These are phyloP conservation scores for Nipponacmea schrenckii DNA, from an alignment of 2,888 invertebrate genomes.

Conservation along the genomic window DNA sequence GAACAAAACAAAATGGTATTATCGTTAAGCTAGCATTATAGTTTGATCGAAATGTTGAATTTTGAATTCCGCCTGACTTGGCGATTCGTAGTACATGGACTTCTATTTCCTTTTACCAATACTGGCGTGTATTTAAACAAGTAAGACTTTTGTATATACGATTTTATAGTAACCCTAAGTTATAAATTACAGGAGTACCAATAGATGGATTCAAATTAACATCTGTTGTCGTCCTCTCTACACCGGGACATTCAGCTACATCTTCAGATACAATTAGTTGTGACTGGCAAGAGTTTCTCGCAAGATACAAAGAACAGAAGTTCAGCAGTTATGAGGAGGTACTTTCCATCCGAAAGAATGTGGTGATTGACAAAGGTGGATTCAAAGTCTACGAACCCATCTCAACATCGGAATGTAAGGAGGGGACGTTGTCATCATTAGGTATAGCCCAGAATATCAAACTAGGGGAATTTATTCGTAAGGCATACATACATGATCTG, in stretches of 20 bases:
- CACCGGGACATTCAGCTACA: background rate
- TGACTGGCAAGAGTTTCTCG: background rate
- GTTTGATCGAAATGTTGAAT: too few species aligned
- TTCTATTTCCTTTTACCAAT: background rate
- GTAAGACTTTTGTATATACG: background rate
- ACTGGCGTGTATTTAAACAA: background rate
- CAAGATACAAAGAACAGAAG: background rate
- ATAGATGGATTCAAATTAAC: background rate
- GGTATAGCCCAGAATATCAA: conserved; percentile 16
- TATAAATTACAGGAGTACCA: background rate
- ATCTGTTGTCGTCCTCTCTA: background rate
- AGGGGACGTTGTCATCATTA: conserved; percentile 14
- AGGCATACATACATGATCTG: conserved; percentile 14
- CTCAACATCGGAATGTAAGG: conserved; percentile 8
- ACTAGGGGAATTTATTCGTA: conserved; percentile 18
- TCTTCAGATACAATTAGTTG: background rate
- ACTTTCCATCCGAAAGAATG: conserved; percentile 13
- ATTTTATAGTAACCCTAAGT: background rate
- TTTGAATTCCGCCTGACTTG: too few species aligned
- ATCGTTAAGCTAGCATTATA: too few species aligned
- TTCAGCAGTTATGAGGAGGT: background rate
- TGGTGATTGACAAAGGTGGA: conserved; percentile 19
- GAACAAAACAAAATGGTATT: too few species aligned
- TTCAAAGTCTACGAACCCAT: conserved; percentile 14
- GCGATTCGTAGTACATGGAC: too few species aligned